Conservation (phyloP, 2,888 invertebrate genomes). For the Clistopyga incitator region DNA sequence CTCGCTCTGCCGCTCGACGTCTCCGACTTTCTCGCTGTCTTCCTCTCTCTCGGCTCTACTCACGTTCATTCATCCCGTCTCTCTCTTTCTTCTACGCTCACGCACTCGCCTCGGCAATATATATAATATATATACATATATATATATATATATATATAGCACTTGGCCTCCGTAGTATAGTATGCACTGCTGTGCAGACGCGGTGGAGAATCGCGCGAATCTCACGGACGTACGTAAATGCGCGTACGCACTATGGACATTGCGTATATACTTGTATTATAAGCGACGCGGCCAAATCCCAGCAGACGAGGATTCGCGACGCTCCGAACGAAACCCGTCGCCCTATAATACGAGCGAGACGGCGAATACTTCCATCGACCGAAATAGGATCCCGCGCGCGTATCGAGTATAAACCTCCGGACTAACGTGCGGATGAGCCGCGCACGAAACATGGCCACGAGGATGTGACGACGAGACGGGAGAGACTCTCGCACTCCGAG, state of each 20-base stretch:
- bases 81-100: conserved; percentile 61
- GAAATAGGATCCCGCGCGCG: conserved; percentile 63
- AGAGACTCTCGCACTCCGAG: not conserved
- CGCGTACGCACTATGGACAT: not conserved
- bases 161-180: conserved; percentile 5
- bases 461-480: not conserved
- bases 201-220: not conserved
- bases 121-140: not conserved
- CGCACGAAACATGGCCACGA: conserved; percentile 23
- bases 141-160: conserved; percentile 17
- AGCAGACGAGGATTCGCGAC: not conserved
- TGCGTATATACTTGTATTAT: not conserved
- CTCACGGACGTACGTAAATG: conserved; percentile 24
- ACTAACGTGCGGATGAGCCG: conserved; percentile 44
- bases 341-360: conserved; percentile 23
- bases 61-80: conserved; percentile 81
- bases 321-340: not conserved
- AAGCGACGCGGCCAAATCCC: not conserved
- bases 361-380: conserved; percentile 44
- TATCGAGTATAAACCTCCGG: conserved; percentile 42
- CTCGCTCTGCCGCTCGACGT: conserved; percentile 69
- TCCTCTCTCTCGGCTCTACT: conserved; percentile 74
- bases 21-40: conserved; percentile 33
- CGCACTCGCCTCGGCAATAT: conserved; percentile 22
- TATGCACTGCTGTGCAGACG: conserved; percentile 13